Evolutionary conservation across 2,113 vertebrate species (phyloP).

Genomic region (Mola mola): DNA sequence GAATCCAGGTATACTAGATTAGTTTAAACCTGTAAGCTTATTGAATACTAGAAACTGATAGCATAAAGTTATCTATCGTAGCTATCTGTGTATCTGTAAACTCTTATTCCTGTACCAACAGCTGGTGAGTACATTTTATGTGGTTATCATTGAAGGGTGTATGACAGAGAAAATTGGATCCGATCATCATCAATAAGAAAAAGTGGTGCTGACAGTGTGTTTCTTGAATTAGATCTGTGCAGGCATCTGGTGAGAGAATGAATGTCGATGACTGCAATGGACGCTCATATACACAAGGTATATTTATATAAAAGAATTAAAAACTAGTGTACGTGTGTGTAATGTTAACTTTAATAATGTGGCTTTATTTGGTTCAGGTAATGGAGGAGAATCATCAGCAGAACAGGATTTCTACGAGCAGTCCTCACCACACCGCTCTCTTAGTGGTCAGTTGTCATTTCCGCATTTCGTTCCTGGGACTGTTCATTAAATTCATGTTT

Average conservation of each 20-base stretch:
- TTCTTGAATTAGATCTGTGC: constrained; percentile 43
- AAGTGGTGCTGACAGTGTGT: not conserved
- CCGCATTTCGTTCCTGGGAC: not conserved
- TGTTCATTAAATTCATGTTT: not conserved
- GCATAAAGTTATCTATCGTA: constrained; percentile 2
- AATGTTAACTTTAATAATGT: constrained; percentile 34
- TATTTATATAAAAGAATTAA: not conserved
- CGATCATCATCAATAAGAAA: not conserved
- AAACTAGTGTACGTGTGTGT: constrained; percentile 4
- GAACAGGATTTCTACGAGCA: constrained; percentile 93
- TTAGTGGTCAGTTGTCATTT: constrained; percentile 86
- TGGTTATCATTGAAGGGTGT: constrained; percentile 2
- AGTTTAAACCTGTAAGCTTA: constrained; percentile 10
- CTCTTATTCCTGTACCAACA: constrained; percentile 6
- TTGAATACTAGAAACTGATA: constrained; percentile 5
- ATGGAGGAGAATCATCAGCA: constrained; percentile 91
- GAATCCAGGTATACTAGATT: constrained; percentile 6
- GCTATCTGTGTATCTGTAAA: not conserved
- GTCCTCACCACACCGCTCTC: constrained; percentile 90
- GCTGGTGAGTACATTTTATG: constrained; percentile 31
- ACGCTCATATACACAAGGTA: constrained; percentile 90
- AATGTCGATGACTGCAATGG: constrained; percentile 95
- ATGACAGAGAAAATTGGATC: not conserved
- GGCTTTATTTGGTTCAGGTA: constrained; percentile 80
- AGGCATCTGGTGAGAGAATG: constrained; percentile 88